A percentile compares a stretch with the other conserved stretches of the same genome.
Conservation (phyloP, 2,888 invertebrate genomes). For the Pinctada fucata region DNA sequence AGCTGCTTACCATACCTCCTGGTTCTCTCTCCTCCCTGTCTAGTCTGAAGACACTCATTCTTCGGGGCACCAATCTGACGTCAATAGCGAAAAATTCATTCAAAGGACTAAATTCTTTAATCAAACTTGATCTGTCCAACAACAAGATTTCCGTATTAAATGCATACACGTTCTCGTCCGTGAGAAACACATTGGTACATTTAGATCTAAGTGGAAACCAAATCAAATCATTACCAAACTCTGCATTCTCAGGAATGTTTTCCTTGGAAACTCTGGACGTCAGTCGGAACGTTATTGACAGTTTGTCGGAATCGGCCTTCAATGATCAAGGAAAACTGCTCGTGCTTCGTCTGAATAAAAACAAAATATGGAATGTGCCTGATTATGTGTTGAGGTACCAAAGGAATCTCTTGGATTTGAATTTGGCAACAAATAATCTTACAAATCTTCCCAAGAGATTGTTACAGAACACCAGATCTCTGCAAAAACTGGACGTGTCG, state of each 20-base stretch:
- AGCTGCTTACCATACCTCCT: not conserved
- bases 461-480: conserved; percentile 1
- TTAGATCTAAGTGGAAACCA: not conserved
- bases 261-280: conserved; percentile 24
- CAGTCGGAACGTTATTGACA: conserved; percentile 4
- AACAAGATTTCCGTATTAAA: conserved; percentile 4
- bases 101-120: conserved; percentile 17
- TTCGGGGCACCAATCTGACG: not conserved
- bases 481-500: conserved; percentile 14
- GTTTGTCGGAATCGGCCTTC: conserved; percentile 4
- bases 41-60: conserved; percentile 13
- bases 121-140: conserved; percentile 10
- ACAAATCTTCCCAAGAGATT: not conserved
- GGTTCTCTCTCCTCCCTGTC: conserved; percentile 1
- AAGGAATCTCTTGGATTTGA: conserved; percentile 7
- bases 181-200: not conserved
- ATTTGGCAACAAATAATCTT: conserved; percentile 11
- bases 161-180: not conserved
- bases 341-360: conserved; percentile 3
- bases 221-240: not conserved
- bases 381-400: conserved; percentile 4
- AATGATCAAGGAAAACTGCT: conserved; percentile 9
- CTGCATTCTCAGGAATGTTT: conserved; percentile 4
- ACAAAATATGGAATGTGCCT: conserved; percentile 8
- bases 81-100: conserved; percentile 1